Evolutionary conservation across 1,140 invertebrate genomes (phyloP).

Genomic region (Caenorhabditis brenneri): DNA sequence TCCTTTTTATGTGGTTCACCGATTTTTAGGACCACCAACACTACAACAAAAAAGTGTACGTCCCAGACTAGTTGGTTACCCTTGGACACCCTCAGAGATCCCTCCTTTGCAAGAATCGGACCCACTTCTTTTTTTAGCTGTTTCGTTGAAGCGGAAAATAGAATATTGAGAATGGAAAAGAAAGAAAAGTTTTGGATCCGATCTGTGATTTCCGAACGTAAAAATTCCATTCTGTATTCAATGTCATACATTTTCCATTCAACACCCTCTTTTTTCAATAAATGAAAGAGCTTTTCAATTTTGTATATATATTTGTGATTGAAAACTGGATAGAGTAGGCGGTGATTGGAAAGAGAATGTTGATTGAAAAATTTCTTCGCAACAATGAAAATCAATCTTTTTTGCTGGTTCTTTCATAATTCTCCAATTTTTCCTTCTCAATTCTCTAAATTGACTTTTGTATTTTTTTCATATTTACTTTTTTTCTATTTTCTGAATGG

Average conservation of each 20-base stretch:
- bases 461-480: not conserved
- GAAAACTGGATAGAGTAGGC: not conserved
- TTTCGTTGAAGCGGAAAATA: constrained; percentile 34
- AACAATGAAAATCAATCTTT: not conserved
- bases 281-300: not conserved
- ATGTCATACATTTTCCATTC: not conserved
- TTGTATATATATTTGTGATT: not conserved
- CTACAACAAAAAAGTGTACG: not conserved
- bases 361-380: not conserved
- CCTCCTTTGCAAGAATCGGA: not conserved
- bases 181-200: not conserved
- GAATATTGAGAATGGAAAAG: not conserved
- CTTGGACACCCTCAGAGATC: not conserved
- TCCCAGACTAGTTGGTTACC: not conserved
- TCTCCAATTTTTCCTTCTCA: not conserved
- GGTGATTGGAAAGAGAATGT: not conserved
- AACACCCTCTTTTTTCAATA: not conserved
- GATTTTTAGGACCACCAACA: too few species aligned
- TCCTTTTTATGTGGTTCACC: too few species aligned
- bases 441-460: constrained; percentile 3
- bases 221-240: not conserved
- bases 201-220: not conserved
- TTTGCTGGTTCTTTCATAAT: not conserved
- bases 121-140: not conserved
- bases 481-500: not conserved